phyloP scores from a whole-genome alignment of 2,888 invertebrate species.

The Sinhomidia bicolor region DNA sequence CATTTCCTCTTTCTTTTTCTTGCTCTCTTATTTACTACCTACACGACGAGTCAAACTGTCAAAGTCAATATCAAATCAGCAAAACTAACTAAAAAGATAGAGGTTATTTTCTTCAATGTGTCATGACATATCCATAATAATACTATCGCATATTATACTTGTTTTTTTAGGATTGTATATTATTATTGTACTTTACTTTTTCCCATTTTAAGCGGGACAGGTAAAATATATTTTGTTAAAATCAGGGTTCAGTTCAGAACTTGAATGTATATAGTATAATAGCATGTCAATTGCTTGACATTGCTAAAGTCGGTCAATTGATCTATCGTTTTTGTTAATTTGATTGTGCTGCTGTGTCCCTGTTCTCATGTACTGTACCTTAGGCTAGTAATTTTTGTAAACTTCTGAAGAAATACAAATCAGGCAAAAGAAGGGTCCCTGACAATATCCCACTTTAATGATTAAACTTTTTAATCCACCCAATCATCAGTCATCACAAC shows the following conservation, averaged over 20 bases:
- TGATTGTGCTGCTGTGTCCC: neutral
- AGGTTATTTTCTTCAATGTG: neutral
- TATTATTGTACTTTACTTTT: neutral
- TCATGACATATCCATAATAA: neutral
- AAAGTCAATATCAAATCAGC: slow-evolving; percentile 59
- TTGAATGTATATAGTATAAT: neutral
- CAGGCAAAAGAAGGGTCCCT: slow-evolving; percentile 2
- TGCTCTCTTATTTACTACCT: slow-evolving; percentile 10
- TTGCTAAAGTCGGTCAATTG: slow-evolving; percentile 44
- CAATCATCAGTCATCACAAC: slow-evolving; percentile 30
- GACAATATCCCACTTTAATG: slow-evolving; percentile 7
- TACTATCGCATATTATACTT: neutral
- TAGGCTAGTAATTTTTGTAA: no score
- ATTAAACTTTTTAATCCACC: no score
- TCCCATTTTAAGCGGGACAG: neutral
- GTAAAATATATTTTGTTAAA: neutral
- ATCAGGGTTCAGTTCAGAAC: neutral
- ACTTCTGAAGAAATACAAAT: no score
- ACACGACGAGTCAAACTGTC: slow-evolving; percentile 43
- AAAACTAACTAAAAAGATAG: slow-evolving; percentile 34
- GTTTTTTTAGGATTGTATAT: no score
- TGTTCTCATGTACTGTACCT: no score
- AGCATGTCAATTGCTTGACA: neutral
- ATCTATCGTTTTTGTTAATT: slow-evolving; percentile 25
- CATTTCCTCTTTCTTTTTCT: slow-evolving; percentile 60